Base-by-base conservation (phyloP, 2,797 vertebrate genomes). In the Sparidentex hasta region DNA sequence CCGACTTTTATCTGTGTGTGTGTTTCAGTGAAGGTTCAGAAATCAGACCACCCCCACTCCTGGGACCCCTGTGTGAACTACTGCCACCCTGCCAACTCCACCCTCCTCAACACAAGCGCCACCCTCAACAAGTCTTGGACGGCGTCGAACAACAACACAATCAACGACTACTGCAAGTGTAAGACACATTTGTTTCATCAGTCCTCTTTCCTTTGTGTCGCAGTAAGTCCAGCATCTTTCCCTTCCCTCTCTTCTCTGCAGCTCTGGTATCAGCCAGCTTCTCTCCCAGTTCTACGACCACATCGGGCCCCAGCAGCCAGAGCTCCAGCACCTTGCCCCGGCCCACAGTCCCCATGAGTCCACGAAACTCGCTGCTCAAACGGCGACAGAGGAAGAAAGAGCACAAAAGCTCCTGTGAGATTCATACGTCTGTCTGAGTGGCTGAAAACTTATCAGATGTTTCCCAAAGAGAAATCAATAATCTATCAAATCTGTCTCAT, bases 121-220 rank as follows among this genome's bases (percentile, higher is more conserved):
- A 94, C 96, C 23, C 96, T 96, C 91, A 97, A 97, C 94, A 97
- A 98, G 93, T 95, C 96, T 0, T 99, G 98, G 98, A 92, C 92
- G 0, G 67, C 93, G 59, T 93, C 94, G 14, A 97, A 96, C 84
- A 97, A 96, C 85, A 94, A 96, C 72, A 91, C 95, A 0, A 91
- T 94, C 83, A 93, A 95, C 86, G 97, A 99, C 90, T 98, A 98
- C 94, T 98, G 96, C 94, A 97, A 97, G 95, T 97, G 98, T 99
- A 95, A 95, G 20, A 1, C 23, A 7, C 2, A 14, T 44, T 18
- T 41, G 25, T 29, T 6, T 4, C 27, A n/a, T 56, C 7, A 43
- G 3, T 41, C 2, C 7, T 47, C 13, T 13, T 13, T 0, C 20
- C n/a, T 6, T 55, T 25, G 18, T 50, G 1, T 55, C 16, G 1